A percentile compares a stretch with the other conserved stretches of the same genome.
phyloP scores from a whole-genome alignment of 2,113 vertebrate species.

The Chrysemys picta region DNA sequence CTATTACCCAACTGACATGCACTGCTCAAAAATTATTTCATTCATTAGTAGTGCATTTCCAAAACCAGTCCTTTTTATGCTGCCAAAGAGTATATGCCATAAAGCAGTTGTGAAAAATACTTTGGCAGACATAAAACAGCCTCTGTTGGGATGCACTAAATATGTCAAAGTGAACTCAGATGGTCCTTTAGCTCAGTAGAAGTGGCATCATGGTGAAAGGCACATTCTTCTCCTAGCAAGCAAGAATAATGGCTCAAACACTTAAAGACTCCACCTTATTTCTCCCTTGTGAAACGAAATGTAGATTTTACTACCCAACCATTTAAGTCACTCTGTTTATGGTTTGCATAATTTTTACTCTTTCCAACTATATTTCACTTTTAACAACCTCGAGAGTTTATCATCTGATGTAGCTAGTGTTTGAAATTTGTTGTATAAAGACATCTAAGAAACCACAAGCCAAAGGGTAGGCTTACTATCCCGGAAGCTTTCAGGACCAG shows the following conservation, averaged over 20 bases:
- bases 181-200: constrained; percentile 41
- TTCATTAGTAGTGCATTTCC: constrained; percentile 30
- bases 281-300: constrained; percentile 64
- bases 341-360: constrained; percentile 63
- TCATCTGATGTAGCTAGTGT: background rate
- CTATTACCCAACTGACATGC: constrained; percentile 47
- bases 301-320: constrained; percentile 67
- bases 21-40: constrained; percentile 39
- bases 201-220: constrained; percentile 11
- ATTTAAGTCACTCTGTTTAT: constrained; percentile 60
- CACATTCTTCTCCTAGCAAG: constrained; percentile 23
- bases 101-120: constrained; percentile 50
- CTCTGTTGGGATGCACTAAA: constrained; percentile 48
- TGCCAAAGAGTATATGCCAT: background rate
- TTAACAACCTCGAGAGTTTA: constrained; percentile 47
- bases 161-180: constrained; percentile 62
- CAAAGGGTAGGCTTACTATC: background rate
- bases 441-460: background rate
- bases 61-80: constrained; percentile 22
- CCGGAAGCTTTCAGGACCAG: background rate
- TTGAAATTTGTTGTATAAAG: constrained; percentile 34
- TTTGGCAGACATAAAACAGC: constrained; percentile 40
- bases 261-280: constrained; percentile 64
- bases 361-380: constrained; percentile 56
- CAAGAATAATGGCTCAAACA: constrained; percentile 47